Percentiles rank a stretch among this genome's conserved stretches.
phyloP scores from a whole-genome alignment of 2,113 vertebrate species.

The Emydura subglobosa region DNA sequence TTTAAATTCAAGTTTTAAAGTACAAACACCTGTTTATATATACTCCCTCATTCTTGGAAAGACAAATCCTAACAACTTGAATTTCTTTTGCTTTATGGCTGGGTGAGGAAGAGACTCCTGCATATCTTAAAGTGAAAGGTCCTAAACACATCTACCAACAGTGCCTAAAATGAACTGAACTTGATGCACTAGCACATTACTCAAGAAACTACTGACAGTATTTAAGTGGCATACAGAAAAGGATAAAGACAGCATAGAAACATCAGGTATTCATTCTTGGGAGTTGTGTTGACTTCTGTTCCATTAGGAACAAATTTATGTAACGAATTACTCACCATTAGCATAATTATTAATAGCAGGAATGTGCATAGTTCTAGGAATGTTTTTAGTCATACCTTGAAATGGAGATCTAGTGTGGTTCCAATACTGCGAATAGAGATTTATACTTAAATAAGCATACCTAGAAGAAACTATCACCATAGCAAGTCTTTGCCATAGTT shows the following conservation, averaged over 20 bases:
- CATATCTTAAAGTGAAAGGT: neutral
- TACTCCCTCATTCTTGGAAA: neutral
- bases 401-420: neutral
- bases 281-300: slow-evolving; percentile 24
- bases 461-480: too few relatives aligned
- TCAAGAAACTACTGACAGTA: neutral
- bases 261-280: neutral
- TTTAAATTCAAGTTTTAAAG: neutral
- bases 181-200: neutral
- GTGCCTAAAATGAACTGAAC: neutral
- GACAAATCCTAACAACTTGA: neutral
- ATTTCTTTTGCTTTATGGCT: neutral
- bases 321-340: neutral
- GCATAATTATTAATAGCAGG: slow-evolving; percentile 25
- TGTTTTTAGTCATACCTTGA: neutral
- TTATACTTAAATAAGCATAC: too few relatives aligned
- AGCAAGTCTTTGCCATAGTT: too few relatives aligned
- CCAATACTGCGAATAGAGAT: neutral
- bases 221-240: neutral
- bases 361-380: neutral
- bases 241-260: neutral
- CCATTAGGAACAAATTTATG: neutral
- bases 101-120: too few relatives aligned
- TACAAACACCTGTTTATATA: neutral
- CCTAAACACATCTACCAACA: neutral